Evolutionary conservation across 2,797 vertebrate genomes (phyloP).

Genomic region (Aphelocoma californica): DNA sequence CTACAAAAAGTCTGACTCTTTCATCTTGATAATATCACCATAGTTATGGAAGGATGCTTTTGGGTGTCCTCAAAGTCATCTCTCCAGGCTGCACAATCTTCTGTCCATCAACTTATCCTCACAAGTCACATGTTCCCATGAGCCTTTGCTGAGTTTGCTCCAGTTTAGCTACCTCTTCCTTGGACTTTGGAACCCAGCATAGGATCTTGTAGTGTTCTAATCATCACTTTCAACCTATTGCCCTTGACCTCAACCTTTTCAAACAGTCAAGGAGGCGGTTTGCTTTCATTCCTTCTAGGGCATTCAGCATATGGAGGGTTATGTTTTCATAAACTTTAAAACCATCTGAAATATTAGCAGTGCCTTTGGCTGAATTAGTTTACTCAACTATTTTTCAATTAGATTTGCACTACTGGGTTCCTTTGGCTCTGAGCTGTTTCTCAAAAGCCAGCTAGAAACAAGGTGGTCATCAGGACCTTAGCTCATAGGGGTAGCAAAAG

Average conservation of each 20-base stretch:
- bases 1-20: not conserved
- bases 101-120: not conserved
- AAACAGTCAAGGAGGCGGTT: not conserved
- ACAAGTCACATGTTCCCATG: accelerated
- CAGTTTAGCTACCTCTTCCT: not conserved
- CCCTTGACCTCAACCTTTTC: not conserved
- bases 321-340: not conserved
- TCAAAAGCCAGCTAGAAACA: not conserved
- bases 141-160: not conserved
- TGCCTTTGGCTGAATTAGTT: not conserved
- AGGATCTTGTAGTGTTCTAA: not conserved
- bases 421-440: not conserved
- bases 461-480: not conserved
- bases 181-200: not conserved
- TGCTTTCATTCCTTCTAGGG: not conserved
- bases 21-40: not conserved
- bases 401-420: not conserved
- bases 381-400: not conserved
- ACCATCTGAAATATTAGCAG: not conserved
- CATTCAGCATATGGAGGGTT: not conserved
- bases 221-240: not conserved
- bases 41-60: not conserved
- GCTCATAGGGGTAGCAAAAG: not conserved
- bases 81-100: not conserved
- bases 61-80: not conserved